Evolutionary conservation across 2,797 vertebrate genomes (phyloP).

Genomic region (Gambusia yucatana): DNA sequence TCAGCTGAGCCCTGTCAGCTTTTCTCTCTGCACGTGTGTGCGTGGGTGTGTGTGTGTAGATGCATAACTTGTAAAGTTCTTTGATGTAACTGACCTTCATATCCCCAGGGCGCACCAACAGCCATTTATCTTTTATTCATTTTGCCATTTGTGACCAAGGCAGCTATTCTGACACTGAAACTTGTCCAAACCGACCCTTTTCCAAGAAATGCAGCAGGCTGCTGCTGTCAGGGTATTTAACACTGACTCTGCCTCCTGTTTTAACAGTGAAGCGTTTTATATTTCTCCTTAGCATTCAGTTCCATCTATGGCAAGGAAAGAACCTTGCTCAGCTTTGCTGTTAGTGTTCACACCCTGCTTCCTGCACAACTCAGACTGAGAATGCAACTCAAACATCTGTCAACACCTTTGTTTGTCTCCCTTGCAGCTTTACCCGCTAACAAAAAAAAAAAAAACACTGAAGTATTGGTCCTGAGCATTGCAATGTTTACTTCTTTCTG

Average conservation of each 20-base stretch:
- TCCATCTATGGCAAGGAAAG: slow-evolving; percentile 13
- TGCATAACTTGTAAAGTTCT: slow-evolving; percentile 21
- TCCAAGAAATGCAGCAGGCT: slow-evolving; percentile 42
- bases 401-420: slow-evolving; percentile 24
- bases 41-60: neutral
- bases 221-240: slow-evolving; percentile 24
- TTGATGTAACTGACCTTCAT: slow-evolving; percentile 75
- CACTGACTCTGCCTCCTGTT: slow-evolving; percentile 19
- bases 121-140: slow-evolving; percentile 83
- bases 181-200: slow-evolving; percentile 67
- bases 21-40: neutral
- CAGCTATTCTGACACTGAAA: slow-evolving; percentile 57
- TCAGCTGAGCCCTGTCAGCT: neutral
- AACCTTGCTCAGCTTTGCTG: slow-evolving; percentile 6
- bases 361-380: slow-evolving; percentile 31
- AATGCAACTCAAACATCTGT: slow-evolving; percentile 45
- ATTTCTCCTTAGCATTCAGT: slow-evolving; percentile 13
- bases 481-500: slow-evolving; percentile 39
- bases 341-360: slow-evolving; percentile 39
- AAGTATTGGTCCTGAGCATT: slow-evolving; percentile 34
- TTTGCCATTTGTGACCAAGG: slow-evolving; percentile 75
- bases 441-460: slow-evolving; percentile 9
- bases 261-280: slow-evolving; percentile 19
- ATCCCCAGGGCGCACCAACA: slow-evolving; percentile 62
- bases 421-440: slow-evolving; percentile 25